Conservation (phyloP, 2,113 vertebrate genomes). For the Oryzias javanicus region DNA sequence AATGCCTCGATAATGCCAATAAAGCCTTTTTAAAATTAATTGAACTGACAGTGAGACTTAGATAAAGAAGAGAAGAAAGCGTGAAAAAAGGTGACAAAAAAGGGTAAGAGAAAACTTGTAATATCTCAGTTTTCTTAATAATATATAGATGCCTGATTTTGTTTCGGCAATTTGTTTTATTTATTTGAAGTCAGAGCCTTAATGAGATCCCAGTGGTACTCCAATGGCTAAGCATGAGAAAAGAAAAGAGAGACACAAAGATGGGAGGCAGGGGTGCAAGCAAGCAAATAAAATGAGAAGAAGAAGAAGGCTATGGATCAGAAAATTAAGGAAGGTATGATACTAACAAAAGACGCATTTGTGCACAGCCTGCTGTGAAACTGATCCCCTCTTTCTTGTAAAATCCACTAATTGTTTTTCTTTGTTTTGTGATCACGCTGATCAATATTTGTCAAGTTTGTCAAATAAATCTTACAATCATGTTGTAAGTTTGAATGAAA, state of each 20-base stretch:
- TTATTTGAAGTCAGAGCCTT: constrained; percentile 80
- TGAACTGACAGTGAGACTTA: constrained; percentile 70
- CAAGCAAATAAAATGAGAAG: constrained; percentile 30
- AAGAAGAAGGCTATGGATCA: constrained; percentile 19
- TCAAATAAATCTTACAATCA: constrained; percentile 31
- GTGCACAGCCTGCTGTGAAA: constrained; percentile 28
- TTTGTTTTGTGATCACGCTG: constrained; percentile 29
- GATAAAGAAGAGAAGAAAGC: constrained; percentile 39
- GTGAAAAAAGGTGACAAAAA: constrained; percentile 57
- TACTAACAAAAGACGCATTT: constrained; percentile 21
- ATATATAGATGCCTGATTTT: constrained; percentile 72
- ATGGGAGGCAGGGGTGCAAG: constrained; percentile 24
- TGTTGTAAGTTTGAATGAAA: constrained; percentile 51
- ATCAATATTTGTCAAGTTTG: constrained; percentile 55
- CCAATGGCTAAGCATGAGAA: constrained; percentile 54
- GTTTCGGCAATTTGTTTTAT: constrained; percentile 77
- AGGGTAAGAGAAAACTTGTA: constrained; percentile 63
- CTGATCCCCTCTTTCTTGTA: constrained; percentile 19
- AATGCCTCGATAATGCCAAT: constrained; percentile 70
- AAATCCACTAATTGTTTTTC: constrained; percentile 31
- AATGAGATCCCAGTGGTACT: constrained; percentile 81
- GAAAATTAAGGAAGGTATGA: constrained; percentile 26
- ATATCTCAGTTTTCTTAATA: constrained; percentile 44
- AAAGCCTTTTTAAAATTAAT: constrained; percentile 74
- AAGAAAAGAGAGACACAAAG: constrained; percentile 26